Conservation (phyloP, 92 coral and sea anemone genomes). For the Ricordea florida region DNA sequence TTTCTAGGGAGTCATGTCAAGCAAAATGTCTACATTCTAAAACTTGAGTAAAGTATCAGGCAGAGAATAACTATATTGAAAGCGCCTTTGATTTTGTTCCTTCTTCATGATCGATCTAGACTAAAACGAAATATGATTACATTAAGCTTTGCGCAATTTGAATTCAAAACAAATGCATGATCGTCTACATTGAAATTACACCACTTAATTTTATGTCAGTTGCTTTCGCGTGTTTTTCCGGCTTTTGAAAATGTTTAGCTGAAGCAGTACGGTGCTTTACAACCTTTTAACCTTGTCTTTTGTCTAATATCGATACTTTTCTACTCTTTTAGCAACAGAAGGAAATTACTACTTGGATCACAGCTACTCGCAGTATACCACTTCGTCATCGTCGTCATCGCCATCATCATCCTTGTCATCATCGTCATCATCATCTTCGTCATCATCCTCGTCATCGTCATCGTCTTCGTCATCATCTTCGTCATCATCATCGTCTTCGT, state of each 20-base stretch:
- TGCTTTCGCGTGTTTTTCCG: too few species aligned
- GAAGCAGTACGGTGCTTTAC: neutral
- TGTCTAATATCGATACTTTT: neutral
- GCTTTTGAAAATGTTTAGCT: neutral
- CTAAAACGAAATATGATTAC: too few species aligned
- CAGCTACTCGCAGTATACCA: slow-evolving; percentile 76
- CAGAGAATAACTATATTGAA: too few species aligned
- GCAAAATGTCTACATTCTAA: too few species aligned
- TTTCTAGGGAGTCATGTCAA: too few species aligned
- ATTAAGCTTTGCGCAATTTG: too few species aligned
- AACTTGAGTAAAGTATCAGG: too few species aligned
- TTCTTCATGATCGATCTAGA: too few species aligned
- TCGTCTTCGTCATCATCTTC: slow-evolving; percentile 34
- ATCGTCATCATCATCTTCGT: slow-evolving; percentile 19
- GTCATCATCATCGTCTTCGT: slow-evolving; percentile 29
- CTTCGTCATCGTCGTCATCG: slow-evolving; percentile 38
- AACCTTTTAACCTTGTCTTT: neutral
- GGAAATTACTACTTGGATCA: slow-evolving; percentile 65
- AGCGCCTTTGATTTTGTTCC: too few species aligned
- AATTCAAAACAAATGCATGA: too few species aligned
- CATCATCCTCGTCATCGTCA: slow-evolving; percentile 30
- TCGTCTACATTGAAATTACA: too few species aligned
- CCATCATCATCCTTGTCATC: slow-evolving; percentile 26
- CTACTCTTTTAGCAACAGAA: slow-evolving; percentile 42
- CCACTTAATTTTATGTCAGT: too few species aligned